Base-by-base conservation (phyloP, 2,113 vertebrate genomes). In the Beaufortia kweichowensis region DNA sequence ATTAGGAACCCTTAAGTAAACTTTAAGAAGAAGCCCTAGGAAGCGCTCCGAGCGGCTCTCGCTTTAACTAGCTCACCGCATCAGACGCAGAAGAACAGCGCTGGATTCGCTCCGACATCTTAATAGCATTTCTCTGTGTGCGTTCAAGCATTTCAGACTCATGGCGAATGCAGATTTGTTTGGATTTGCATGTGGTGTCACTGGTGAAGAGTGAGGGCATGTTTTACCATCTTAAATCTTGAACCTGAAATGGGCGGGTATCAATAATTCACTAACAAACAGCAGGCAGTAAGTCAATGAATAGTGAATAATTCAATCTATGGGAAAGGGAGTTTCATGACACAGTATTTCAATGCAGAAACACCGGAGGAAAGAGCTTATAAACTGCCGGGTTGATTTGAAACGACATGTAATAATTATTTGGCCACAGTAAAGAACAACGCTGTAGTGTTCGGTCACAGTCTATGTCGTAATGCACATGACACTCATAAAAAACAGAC, bases 211-310 rank as follows among this genome's bases (percentile, higher is more conserved):
- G 35, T 19, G 79, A 80, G 85, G 83, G 87, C 85, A 85, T 80
- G 87, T 88, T 84, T 73, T 65, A 83, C 78, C 79, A 82, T 39
- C 81, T 88, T 89, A 89, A 86, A 74, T 85, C 85, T 83, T 78
- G 80, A 79, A 86, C 84, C 83, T 78, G 60, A 56, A 85, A 83
- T 81, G 83, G 73, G 82, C 73, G 31, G 69, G 2, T 33, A 90
- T 91, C 87, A 89, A 91, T 91, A 80, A 90, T 91, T 89, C 88
- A 91, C 23, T 75, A 83, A 82, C 80, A 86, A 90, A 89, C 89
- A 88, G 88, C 84, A 87, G 89, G 67, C 88, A 85, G 86, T 85
- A 86, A 86, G 88, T 90, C 88, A 89, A 89, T 89, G 87, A 77
- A 81, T 84, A 81, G 86, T 91, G 87, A 91, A 91, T 90, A 89